Conservation (phyloP, 2,888 invertebrate genomes). For the Acholoe squamosa region DNA sequence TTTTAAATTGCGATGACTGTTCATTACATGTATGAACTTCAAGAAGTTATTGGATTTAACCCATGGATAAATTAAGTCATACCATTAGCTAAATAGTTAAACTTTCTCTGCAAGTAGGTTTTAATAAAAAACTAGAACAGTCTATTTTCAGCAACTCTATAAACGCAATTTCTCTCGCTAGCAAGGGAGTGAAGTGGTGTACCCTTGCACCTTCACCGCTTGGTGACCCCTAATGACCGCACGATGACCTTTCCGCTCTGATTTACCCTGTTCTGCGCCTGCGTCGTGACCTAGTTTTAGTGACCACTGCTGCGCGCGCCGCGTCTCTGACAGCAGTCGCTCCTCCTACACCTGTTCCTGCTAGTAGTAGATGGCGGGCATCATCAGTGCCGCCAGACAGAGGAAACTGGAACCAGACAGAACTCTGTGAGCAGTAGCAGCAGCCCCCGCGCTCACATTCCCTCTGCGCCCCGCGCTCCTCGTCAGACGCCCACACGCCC, state of each 20-base stretch:
- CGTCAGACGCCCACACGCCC: neutral
- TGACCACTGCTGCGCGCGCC: neutral
- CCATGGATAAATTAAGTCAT: no score
- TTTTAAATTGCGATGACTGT: no score
- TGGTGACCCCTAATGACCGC: slow-evolving; percentile 55
- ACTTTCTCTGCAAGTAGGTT: no score
- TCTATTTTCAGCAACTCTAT: neutral
- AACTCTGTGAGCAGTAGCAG: neutral
- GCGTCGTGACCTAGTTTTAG: slow-evolving; percentile 44
- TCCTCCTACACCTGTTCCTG: slow-evolving; percentile 29
- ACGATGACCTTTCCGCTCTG: slow-evolving; percentile 57
- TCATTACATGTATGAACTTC: no score
- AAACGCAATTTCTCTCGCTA: neutral
- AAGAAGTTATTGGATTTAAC: no score
- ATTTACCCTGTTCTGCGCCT: slow-evolving; percentile 43
- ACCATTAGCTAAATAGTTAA: no score
- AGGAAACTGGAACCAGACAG: slow-evolving; percentile 18
- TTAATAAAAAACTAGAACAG: neutral
- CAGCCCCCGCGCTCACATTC: neutral
- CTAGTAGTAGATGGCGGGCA: slow-evolving; percentile 22
- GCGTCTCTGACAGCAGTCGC: neutral
- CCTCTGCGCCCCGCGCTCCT: neutral
- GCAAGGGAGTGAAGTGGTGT: neutral
- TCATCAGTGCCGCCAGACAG: slow-evolving; percentile 25
- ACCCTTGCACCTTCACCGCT: slow-evolving; percentile 35